Evolutionary conservation across 2,113 vertebrate genomes (phyloP), one percentile per base, ranked within the genome.

Genomic region (Colaptes auratus): DNA sequence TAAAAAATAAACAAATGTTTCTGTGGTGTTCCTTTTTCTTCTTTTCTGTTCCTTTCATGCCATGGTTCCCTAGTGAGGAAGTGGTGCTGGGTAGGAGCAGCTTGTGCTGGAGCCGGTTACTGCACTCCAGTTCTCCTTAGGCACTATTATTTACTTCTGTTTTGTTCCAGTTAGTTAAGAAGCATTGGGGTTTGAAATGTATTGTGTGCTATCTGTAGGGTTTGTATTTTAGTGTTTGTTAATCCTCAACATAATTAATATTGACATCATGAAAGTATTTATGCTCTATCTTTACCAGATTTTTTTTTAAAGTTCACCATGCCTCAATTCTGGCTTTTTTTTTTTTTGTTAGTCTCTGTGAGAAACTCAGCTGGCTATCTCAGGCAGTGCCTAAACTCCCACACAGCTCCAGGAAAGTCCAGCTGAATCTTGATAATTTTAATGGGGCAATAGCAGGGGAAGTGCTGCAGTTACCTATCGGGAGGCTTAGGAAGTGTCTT

Each of bases 61-160:
- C 1, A 0, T 5, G 28, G 4, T 30, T 70, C 42, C 53, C 14
- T 0, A 2, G 8, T 15, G 18, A 56, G 30, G 15, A 46, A 48
- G 61, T 2, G 8, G 78, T 33, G 20, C 35, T 1, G 7, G 31
- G 52, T 66, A 61, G 82, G 60, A 80, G 58, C 55, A 52, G 58
- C 44, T 44, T 15, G 61, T 2, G 2, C 35, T 3, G 1, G 19
- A 56, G n/a, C 28, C 7, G 19, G 50, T n/a, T 15, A 0, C 15
- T 79, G 44, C 1, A 2, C 46, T 77, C 65, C 52, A n/a, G 1
- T 39, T 63, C 66, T 67, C 27, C 44, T 84, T 4, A 77, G 70
- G n/a, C 65, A 74, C n/a, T 3, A 2, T 48, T 2, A 7, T 64
- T 84, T 72, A 24, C 6, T 72, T 82, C 15, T 56, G 8, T 28